phyloP scores from a whole-genome alignment of 2,113 vertebrate species.

The Neotragus pygmaeus region DNA sequence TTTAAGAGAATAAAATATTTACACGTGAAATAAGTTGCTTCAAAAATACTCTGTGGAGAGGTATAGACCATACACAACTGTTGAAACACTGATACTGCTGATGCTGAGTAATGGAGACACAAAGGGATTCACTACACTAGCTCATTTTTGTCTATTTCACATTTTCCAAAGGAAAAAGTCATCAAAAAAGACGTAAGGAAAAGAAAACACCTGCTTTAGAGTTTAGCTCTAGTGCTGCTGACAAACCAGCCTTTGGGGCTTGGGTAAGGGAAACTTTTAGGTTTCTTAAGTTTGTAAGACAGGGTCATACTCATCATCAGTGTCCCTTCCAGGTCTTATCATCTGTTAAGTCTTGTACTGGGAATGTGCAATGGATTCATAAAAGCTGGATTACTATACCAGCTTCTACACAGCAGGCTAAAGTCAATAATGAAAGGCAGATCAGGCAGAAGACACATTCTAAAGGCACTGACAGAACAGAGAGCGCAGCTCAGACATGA shows the following conservation, averaged over 20 bases:
- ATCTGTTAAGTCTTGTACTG: neutral
- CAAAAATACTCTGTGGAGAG: neutral
- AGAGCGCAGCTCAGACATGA: accelerated
- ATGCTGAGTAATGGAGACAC: neutral
- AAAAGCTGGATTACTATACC: neutral
- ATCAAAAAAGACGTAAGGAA: neutral
- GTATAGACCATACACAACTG: neutral
- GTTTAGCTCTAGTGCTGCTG: neutral
- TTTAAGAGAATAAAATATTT: neutral
- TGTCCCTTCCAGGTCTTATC: neutral
- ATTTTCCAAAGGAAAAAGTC: constrained; percentile 21
- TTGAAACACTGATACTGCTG: neutral
- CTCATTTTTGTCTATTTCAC: neutral
- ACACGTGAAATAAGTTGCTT: neutral
- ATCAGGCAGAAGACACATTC: neutral
- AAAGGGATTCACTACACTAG: neutral
- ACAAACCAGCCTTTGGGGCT: neutral
- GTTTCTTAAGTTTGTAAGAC: neutral
- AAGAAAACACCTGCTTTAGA: neutral
- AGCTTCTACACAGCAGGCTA: neutral
- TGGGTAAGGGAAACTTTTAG: neutral
- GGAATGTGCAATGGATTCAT: neutral
- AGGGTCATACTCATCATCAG: neutral
- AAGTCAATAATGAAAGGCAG: too few relatives aligned
- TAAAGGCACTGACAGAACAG: neutral